A percentile compares a stretch with the other conserved stretches of the same genome.
Conservation (phyloP, 1,140 invertebrate genomes). For the Phymorhynchus buccinoides region DNA sequence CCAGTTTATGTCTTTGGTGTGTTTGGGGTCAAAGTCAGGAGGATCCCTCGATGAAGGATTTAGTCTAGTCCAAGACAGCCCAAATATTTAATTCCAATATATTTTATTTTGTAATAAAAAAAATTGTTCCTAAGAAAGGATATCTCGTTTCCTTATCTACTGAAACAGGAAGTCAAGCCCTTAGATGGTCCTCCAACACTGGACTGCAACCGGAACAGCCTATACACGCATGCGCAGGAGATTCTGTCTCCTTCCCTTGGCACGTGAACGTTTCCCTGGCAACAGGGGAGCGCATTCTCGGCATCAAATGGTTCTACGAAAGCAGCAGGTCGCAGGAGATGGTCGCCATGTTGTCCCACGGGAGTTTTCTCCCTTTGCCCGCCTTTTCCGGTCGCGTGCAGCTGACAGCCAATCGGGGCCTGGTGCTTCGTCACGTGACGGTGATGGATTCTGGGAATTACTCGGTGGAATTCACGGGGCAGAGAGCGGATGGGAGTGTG, state of each 20-base stretch:
- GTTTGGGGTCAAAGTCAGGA: too few species aligned
- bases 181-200: too few species aligned
- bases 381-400: background rate
- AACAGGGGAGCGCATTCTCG: background rate
- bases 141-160: too few species aligned
- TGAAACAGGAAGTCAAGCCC: too few species aligned
- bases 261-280: background rate
- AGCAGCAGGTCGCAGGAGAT: background rate
- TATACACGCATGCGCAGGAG: background rate
- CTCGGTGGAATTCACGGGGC: background rate
- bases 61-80: too few species aligned
- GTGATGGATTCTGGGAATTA: background rate
- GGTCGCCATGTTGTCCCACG: background rate
- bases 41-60: too few species aligned
- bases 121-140: too few species aligned
- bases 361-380: background rate
- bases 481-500: background rate
- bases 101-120: too few species aligned
- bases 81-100: too few species aligned
- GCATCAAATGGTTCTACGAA: background rate
- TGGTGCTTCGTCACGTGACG: background rate
- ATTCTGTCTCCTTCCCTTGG: background rate
- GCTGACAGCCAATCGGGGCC: background rate
- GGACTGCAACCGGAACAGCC: background rate
- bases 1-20: too few species aligned